Base-by-base conservation (phyloP, 2,888 invertebrate genomes). In the Siphonodentalium dalli region DNA sequence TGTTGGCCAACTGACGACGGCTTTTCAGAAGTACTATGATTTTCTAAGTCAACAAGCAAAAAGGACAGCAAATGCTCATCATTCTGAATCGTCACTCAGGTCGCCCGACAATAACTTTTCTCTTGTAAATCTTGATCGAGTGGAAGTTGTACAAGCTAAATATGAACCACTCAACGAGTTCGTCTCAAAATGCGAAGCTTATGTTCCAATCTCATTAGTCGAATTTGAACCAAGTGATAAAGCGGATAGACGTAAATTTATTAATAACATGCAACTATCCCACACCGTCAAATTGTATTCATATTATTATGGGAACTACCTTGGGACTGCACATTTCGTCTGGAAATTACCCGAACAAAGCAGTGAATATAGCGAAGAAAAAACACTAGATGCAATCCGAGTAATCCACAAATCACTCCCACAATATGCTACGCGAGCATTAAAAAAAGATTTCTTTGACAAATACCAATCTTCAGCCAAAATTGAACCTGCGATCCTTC, bases 261-360 rank as follows among this genome's bases (percentile, higher is more conserved):
- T 44, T 13, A 26, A 33, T 18, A n/a, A 33, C 13, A 15, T 44
- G 23, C 15, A 15, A 21, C 23, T 44, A 23, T 21, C 44, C 11
- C 5, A 20, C 11, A 23, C 44, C n/a, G 34, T 44, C 7, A 34
- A 33, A n/a, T 34, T 34, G 21, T 44, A 44, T 20, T 23, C 33
- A 29, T 44, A 44, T 29, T 33, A n/a, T 33, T 34, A 44, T 27
- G 44, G 44, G 18, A 44, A 44, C 34, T 44, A 44, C 33, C 24
- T 44, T 2, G 44, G 44, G 3, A 33, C 31, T 44, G 34, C 26
- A 21, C 15, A 44, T 33, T 44, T 44, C 24, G 24, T 33, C 23
- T 44, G 44, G 44, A 27, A 29, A 7, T 13, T 44, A 15, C 44
- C 44, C n/a, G n/a, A n/a, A 33, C 20, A 13, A 15, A 34, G 21